Base-by-base conservation (phyloP, 2,113 vertebrate genomes). In the Hippocampus barbouri region DNA sequence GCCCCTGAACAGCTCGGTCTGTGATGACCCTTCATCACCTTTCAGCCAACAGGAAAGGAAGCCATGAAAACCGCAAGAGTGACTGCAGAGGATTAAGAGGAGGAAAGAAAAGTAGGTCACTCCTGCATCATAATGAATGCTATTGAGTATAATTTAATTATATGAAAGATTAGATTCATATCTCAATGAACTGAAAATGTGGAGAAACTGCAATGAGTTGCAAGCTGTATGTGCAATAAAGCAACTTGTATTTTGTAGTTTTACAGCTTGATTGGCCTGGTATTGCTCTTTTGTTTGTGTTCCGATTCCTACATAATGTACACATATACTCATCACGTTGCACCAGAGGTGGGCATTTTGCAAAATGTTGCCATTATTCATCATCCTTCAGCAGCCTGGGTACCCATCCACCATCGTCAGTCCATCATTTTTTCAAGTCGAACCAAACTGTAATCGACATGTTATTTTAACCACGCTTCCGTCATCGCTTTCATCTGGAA, bases 101-200 rank as follows among this genome's bases (percentile, higher is more conserved):
- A 38, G 16, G 6, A 70, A 30, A 69, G 30, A 38, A 57, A 79
- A 73, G 59, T 40, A 56, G 5, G 53, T 65, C 66, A 68, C 5
- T 30, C 23, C 63, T 68, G 20, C 30, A 54, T 62, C 41, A 61
- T 51, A 51, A 73, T 18, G 8, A 64, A 64, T 40, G 7, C 8
- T 54, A 54, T 8, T 77, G 14, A 14, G 45, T 66, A 54, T 66
- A 56, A 71, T 66, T 65, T 11, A 63, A 75, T 78, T 41, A 57
- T 61, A 61, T 20, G 23, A 41, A 23, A 71, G 34, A 73, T 62
- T 43, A 57, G 38, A 70, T 67, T 47, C 25, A 62, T 72, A 68
- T 60, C 45, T 18, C 51, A 57, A 30, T 23, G 23, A 47, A 41
- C 12, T 60, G 23, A 75, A 69, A 27, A n/a, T 3, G 41, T 34